phyloP scores from a whole-genome alignment of 2,888 invertebrate genomes.

The Drosophila mimetica region DNA sequence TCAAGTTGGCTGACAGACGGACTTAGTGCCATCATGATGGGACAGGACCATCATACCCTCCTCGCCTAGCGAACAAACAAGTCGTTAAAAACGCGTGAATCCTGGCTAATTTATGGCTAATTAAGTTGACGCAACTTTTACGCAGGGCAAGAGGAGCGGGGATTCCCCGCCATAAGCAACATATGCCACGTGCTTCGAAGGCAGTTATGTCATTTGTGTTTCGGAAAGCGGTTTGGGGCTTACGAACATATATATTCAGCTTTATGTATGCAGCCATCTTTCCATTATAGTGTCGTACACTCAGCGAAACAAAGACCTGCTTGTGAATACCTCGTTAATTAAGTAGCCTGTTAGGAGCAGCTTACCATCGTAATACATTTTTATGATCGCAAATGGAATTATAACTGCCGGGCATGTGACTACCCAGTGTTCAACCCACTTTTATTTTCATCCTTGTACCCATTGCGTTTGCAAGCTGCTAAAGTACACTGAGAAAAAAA shows the following conservation, averaged over 20 bases:
- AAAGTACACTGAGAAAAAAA: not conserved
- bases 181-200: slow-evolving; percentile 39
- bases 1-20: slow-evolving; percentile 47
- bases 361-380: slow-evolving; percentile 61
- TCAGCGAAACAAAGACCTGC: slow-evolving; percentile 23
- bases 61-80: slow-evolving; percentile 41
- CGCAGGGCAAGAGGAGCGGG: not conserved
- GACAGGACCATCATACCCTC: slow-evolving; percentile 5
- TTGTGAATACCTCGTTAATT: slow-evolving; percentile 61
- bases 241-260: too few species aligned
- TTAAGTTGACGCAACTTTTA: slow-evolving; percentile 51
- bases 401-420: slow-evolving; percentile 49
- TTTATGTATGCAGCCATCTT: slow-evolving; percentile 17
- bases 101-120: slow-evolving; percentile 61
- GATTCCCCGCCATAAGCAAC: slow-evolving; percentile 2
- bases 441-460: slow-evolving; percentile 20
- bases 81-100: slow-evolving; percentile 60
- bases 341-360: slow-evolving; percentile 56
- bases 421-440: slow-evolving; percentile 9
- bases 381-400: slow-evolving; percentile 62
- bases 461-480: slow-evolving; percentile 15
- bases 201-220: slow-evolving; percentile 28
- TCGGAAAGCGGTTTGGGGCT: slow-evolving; percentile 10
- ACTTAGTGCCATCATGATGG: slow-evolving; percentile 45
- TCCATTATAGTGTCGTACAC: slow-evolving; percentile 9